These are phyloP conservation scores for Hormaphis cornu DNA, from an alignment of 1,140 invertebrate genomes.

Conservation along the genomic window DNA sequence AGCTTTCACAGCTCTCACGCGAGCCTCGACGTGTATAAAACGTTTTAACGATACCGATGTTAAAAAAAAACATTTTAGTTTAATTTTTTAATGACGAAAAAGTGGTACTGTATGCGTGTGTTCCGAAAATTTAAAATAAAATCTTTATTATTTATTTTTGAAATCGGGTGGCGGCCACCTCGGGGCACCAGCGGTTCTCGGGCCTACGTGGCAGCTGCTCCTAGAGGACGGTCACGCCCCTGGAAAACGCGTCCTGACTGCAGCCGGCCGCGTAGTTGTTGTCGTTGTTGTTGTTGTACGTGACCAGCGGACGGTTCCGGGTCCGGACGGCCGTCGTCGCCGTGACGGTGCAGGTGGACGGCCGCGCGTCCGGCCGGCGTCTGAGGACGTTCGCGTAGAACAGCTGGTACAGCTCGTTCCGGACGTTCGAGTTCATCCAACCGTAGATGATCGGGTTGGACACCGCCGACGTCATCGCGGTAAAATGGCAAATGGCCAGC, in stretches of 20 bases:
- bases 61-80: too few species aligned
- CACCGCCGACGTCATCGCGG: conserved; percentile 50
- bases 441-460: conserved; percentile 51
- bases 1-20: too few species aligned
- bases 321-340: not conserved
- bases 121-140: too few species aligned
- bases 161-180: too few species aligned
- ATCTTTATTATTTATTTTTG: too few species aligned
- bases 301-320: not conserved
- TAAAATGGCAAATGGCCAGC: conserved; percentile 48
- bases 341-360: not conserved
- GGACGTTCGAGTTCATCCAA: conserved; percentile 48
- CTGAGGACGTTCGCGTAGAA: conserved; percentile 44
- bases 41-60: too few species aligned
- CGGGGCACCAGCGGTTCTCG: too few species aligned
- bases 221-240: not conserved
- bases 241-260: not conserved
- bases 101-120: too few species aligned
- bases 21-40: too few species aligned
- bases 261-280: not conserved
- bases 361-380: not conserved
- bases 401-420: conserved; percentile 47
- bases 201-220: too few species aligned
- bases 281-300: conserved; percentile 3
- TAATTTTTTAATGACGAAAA: too few species aligned